Evolutionary conservation across 92 coral and sea anemone genomes (phyloP), one percentile per base, ranked within the genome.

Genomic region (Zoanthus gigantus): DNA sequence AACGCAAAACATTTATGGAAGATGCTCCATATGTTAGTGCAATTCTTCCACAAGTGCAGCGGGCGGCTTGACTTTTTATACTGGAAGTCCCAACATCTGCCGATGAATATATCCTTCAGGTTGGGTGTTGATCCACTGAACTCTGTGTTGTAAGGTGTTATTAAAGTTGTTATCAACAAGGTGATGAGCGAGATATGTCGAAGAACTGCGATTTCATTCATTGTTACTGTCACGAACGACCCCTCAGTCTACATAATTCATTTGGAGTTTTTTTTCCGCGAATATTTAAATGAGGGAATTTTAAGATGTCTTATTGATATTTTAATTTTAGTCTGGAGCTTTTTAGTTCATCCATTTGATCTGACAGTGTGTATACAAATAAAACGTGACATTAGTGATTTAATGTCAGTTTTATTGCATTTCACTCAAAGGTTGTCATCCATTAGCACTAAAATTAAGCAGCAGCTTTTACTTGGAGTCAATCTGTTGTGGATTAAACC

Each of bases 81-180:
- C 46, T 90, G 86, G 74, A 56, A 90, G 66, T 87, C 87, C 92
- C 93, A 86, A 72, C 96, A 93, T 2, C 94, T 72, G 1, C 94
- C 93, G 17, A 93, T 42, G 0, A 91, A 88, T 44, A 93, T 93
- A 9, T 91, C 94, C 84, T 86, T 86, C 14, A 93, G 82, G 56
- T 91, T 78, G 4, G 54, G 87, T n/a, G 94, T 91, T 72, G 95
- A 88, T n/a, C 89, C 89, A 34, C 53, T 23, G 68, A 23, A 42
- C 60, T 18, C 65, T 13, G 37, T n/a, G 71, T 72, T 58, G 4
- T 13, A 3, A 4, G 74, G 57, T 14, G 12, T 0, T 11, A 72
- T 68, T 46, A 44, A 58, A 14, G 58, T 73, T 31, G 48, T 7
- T 54, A 74, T 0, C 17, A 67, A 28, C 61, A 65, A 28, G 17